phyloP scores from a whole-genome alignment of 23 tunicate genomes.

The Oikopleura albicans region DNA sequence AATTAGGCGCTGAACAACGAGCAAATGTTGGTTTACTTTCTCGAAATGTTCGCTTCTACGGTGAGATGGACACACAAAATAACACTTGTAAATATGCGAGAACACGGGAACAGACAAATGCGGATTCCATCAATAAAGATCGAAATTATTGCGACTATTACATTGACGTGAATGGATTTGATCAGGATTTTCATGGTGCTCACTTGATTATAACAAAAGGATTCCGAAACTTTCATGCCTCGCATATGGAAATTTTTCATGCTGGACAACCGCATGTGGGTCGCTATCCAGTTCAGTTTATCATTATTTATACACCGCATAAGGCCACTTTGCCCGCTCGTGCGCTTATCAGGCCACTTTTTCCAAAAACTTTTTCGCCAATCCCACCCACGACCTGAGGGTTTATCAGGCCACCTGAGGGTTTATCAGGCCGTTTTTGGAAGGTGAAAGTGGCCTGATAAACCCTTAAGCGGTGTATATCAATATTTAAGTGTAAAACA shows the following conservation, averaged over 20 bases:
- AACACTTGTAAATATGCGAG: background rate
- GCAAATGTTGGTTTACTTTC: background rate
- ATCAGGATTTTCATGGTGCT: background rate
- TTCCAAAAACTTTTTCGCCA: too few relatives aligned
- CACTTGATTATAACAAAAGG: background rate
- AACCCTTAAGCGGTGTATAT: too few relatives aligned
- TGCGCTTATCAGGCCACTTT: too few relatives aligned
- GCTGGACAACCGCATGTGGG: conserved; percentile 9
- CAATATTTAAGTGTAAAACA: too few relatives aligned
- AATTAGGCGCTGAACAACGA: background rate
- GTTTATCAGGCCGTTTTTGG: too few relatives aligned
- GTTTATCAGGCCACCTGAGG: too few relatives aligned
- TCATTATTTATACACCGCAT: too few relatives aligned
- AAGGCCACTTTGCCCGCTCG: too few relatives aligned
- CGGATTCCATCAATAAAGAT: background rate
- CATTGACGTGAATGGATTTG: background rate
- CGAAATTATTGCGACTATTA: background rate
- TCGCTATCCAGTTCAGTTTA: background rate
- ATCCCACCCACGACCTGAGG: too few relatives aligned
- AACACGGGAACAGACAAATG: background rate
- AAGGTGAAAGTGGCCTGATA: too few relatives aligned
- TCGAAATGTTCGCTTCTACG: background rate
- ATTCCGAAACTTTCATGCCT: background rate
- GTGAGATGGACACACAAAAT: background rate
- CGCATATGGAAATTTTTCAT: conserved; percentile 6